phyloP scores from a whole-genome alignment of 2,888 invertebrate species.

The Ormia ochracea region DNA sequence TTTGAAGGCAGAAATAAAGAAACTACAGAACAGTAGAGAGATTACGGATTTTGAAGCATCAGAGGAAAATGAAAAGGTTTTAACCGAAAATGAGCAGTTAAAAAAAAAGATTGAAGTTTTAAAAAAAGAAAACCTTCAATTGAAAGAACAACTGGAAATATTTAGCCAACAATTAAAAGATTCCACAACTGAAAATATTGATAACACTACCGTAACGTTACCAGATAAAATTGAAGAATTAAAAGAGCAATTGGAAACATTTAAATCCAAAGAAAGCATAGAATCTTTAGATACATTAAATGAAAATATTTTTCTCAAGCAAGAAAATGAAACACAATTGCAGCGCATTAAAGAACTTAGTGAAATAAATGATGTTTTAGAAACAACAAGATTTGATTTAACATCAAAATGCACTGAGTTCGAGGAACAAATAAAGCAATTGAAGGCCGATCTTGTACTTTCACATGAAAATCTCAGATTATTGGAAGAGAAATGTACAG shows the following conservation, averaged over 20 bases:
- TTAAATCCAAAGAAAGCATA: constrained; percentile 69
- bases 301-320: constrained; percentile 78
- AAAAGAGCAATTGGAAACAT: constrained; percentile 83
- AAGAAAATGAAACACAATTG: constrained; percentile 54
- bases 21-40: constrained; percentile 28
- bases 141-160: constrained; percentile 3
- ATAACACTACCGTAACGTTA: constrained; percentile 74
- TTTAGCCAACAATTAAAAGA: constrained; percentile 23
- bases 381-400: constrained; percentile 74
- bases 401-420: constrained; percentile 75
- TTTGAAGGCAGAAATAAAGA: constrained; percentile 35
- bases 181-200: neutral
- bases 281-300: constrained; percentile 74
- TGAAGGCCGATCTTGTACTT: constrained; percentile 72
- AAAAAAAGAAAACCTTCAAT: constrained; percentile 9
- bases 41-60: constrained; percentile 14
- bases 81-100: constrained; percentile 67
- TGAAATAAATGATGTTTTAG: constrained; percentile 79
- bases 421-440: constrained; percentile 77
- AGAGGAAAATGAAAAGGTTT: constrained; percentile 77
- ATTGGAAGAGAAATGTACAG: constrained; percentile 73
- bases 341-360: constrained; percentile 78
- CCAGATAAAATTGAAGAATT: constrained; percentile 73
- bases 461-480: constrained; percentile 76
- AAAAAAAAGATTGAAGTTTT: constrained; percentile 81